These are phyloP conservation scores for Melanerpes aurifrons DNA, from an alignment of 2,113 vertebrate species.

Conservation along the genomic window DNA sequence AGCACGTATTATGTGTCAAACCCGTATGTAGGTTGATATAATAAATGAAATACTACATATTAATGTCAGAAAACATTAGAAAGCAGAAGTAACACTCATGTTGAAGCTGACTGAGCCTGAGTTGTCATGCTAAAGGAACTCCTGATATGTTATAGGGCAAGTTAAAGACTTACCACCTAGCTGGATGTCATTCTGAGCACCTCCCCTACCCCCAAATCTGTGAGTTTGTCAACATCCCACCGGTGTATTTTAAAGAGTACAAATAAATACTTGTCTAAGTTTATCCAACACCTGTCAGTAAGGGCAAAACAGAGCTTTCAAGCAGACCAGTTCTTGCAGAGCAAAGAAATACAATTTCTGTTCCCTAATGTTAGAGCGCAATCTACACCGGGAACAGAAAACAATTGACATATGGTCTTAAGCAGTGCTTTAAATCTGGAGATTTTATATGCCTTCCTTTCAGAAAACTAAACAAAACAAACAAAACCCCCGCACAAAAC, in stretches of 20 bases:
- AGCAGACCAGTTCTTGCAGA: neutral
- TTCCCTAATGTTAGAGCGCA: neutral
- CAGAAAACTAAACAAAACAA: neutral
- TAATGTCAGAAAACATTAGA: conserved; percentile 42
- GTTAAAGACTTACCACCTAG: neutral
- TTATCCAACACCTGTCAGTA: neutral
- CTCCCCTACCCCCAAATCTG: neutral
- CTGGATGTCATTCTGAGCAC: neutral
- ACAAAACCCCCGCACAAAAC: too few species aligned
- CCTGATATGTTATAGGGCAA: neutral
- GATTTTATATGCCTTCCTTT: neutral
- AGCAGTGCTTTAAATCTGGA: neutral
- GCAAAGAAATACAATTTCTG: neutral
- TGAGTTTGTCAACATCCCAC: neutral
- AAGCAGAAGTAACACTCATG: conserved; percentile 13
- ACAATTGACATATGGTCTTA: fast-evolving
- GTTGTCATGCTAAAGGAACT: neutral
- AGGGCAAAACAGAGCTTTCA: neutral
- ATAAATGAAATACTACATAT: conserved; percentile 14
- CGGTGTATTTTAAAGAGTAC: neutral
- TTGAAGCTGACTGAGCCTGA: neutral
- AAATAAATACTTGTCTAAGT: neutral
- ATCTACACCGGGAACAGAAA: neutral
- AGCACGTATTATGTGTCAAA: conserved; percentile 39
- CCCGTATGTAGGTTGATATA: conserved; percentile 18